Evolutionary conservation across 2,797 vertebrate species (phyloP).

Genomic region (Muscicapa comitata): DNA sequence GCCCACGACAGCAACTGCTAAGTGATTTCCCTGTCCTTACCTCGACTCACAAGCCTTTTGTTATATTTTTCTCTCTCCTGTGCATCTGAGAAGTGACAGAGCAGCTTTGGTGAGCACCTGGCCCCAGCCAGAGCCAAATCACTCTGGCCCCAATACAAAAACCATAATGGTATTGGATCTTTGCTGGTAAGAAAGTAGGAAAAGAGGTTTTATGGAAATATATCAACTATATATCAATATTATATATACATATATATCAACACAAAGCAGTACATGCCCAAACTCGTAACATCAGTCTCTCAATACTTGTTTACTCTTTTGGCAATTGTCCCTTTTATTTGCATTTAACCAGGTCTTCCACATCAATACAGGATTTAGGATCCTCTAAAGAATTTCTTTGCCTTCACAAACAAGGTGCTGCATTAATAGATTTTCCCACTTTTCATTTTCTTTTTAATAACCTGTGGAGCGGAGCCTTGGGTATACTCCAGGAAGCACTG

Average conservation of each 20-base stretch:
- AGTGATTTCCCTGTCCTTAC: not conserved
- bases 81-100: not conserved
- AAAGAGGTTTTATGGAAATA: not conserved
- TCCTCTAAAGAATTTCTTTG: not conserved
- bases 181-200: not conserved
- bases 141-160: not conserved
- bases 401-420: not conserved
- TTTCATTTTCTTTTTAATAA: not conserved
- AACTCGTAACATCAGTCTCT: not conserved
- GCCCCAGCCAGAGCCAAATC: not conserved
- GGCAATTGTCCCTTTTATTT: not conserved
- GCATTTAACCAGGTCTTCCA: not conserved
- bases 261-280: not conserved
- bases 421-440: not conserved
- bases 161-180: accelerated
- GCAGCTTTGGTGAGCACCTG: not conserved
- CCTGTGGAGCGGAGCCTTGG: not conserved
- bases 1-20: not conserved
- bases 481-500: not conserved
- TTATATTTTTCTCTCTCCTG: not conserved
- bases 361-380: not conserved
- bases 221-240: not conserved
- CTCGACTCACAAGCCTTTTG: not conserved
- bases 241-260: not conserved
- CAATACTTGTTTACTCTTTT: not conserved